Conservation (phyloP, 2,888 invertebrate genomes). For the Loripinus fragilis region DNA sequence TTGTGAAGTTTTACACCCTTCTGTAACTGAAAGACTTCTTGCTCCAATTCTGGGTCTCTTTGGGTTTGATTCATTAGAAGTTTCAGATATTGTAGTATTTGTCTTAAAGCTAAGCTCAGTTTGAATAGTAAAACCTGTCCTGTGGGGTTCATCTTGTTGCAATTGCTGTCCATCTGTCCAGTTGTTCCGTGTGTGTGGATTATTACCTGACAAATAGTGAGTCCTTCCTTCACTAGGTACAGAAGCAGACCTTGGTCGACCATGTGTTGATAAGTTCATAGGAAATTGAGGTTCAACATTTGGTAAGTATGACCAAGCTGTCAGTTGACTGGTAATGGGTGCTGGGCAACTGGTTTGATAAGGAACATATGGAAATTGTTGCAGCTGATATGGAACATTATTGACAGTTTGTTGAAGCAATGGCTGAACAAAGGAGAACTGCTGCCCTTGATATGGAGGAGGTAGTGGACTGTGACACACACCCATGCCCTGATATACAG, state of each 20-base stretch:
- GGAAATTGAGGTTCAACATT: not conserved
- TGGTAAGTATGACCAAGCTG: slow-evolving; percentile 2
- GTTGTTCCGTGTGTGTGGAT: not conserved
- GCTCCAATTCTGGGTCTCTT: no score
- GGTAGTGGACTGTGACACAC: not conserved
- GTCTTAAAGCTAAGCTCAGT: not conserved
- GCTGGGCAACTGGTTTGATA: not conserved
- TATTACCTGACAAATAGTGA: not conserved
- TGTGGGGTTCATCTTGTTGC: not conserved
- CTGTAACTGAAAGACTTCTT: no score
- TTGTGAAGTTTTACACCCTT: no score
- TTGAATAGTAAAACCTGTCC: not conserved
- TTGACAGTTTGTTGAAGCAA: not conserved
- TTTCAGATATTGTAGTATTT: not conserved
- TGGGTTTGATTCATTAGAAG: no score
- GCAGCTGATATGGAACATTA: not conserved
- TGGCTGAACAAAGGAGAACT: not conserved
- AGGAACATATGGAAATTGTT: not conserved
- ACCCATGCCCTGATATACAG: not conserved
- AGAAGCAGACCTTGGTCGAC: not conserved
- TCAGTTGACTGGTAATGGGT: not conserved
- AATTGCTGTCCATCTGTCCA: not conserved
- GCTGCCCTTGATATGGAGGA: not conserved
- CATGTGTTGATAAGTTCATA: not conserved
- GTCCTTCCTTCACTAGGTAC: not conserved